Evolutionary conservation across 2,888 invertebrate genomes (phyloP).

Genomic region (Portevinia maculata): DNA sequence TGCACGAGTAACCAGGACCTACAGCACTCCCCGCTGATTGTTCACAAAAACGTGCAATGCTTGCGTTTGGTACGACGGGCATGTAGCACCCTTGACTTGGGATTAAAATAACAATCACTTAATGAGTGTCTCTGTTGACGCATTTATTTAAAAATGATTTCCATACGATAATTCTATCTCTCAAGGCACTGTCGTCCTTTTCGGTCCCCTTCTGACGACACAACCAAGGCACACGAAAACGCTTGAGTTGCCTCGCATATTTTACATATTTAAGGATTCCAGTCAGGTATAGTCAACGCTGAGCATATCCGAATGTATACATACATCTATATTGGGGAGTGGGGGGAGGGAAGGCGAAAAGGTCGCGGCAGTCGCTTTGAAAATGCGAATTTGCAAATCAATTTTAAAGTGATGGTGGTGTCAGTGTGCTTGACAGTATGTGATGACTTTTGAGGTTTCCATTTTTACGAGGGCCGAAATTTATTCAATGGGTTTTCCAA

Average conservation of each 20-base stretch:
- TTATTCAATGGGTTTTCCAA: constrained; percentile 30
- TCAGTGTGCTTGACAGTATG: constrained; percentile 10
- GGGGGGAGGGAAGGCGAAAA: not conserved
- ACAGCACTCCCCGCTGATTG: not conserved
- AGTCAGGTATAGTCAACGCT: constrained; percentile 52
- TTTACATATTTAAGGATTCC: constrained; percentile 51
- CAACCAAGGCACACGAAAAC: constrained; percentile 1
- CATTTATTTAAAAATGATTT: constrained; percentile 69
- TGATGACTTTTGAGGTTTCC: constrained; percentile 13
- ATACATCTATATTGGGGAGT: not conserved
- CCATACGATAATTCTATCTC: constrained; percentile 50
- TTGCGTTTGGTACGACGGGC: constrained; percentile 42
- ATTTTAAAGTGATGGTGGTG: constrained; percentile 33
- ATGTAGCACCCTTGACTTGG: constrained; percentile 57
- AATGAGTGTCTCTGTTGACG: constrained; percentile 68
- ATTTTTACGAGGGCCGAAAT: constrained; percentile 21
- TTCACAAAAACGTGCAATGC: constrained; percentile 24
- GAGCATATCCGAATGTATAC: not conserved
- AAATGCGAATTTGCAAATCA: constrained; percentile 67
- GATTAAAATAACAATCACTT: constrained; percentile 71
- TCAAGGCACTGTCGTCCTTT: constrained; percentile 1
- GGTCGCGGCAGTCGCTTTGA: constrained; percentile 6
- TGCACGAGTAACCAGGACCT: not conserved
- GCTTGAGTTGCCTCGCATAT: constrained; percentile 26
- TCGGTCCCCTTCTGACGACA: not conserved